A percentile compares a stretch with the other conserved stretches of the same genome.
phyloP scores from a whole-genome alignment of 23 tunicate genomes.

The Trididemnum nubilum region DNA sequence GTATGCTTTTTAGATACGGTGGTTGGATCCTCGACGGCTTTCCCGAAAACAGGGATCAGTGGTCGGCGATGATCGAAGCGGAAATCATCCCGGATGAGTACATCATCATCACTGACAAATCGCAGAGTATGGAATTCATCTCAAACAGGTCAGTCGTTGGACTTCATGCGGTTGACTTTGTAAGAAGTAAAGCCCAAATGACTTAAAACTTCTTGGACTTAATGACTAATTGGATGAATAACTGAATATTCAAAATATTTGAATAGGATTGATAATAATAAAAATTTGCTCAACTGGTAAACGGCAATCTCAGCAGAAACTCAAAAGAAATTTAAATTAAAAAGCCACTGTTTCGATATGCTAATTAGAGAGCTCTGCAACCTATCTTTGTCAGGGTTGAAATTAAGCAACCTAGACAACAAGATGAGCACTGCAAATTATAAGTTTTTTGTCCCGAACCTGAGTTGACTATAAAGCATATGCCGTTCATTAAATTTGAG shows the following conservation, averaged over 20 bases:
- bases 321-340: too few relatives aligned
- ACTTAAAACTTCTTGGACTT: neutral
- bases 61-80: conserved; percentile 93
- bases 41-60: conserved; percentile 91
- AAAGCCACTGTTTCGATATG: too few relatives aligned
- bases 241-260: neutral
- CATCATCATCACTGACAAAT: conserved; percentile 55
- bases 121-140: conserved; percentile 50
- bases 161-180: neutral
- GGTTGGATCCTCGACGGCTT: conserved; percentile 97
- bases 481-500: too few relatives aligned
- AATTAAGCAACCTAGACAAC: too few relatives aligned
- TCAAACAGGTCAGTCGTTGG: conserved; percentile 47
- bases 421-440: too few relatives aligned
- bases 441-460: too few relatives aligned
- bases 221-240: neutral
- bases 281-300: too few relatives aligned
- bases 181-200: neutral
- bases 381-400: too few relatives aligned
- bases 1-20: conserved; percentile 66
- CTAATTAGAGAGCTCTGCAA: too few relatives aligned
- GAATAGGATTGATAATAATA: too few relatives aligned
- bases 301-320: too few relatives aligned
- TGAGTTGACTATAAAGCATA: too few relatives aligned
- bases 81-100: conserved; percentile 74